Evolutionary conservation across 2,797 vertebrate genomes (phyloP), one percentile per base, ranked within the genome.

Genomic region (Hirundo rustica): DNA sequence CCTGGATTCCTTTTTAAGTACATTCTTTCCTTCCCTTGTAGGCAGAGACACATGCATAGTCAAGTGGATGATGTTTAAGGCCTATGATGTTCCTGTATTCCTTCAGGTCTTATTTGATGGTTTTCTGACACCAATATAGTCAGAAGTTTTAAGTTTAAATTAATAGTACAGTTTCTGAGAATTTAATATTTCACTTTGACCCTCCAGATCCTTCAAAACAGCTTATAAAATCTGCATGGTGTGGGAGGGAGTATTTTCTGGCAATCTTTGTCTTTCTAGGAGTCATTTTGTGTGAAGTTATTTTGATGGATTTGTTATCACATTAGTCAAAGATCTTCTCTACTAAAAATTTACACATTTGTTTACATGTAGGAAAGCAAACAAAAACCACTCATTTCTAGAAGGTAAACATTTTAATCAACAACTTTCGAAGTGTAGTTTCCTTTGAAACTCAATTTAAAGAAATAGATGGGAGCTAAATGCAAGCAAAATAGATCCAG

Each of bases 361-460:
- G 17, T 92, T 94, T 93, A 93, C 42, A 25, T 40, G 47, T 61
- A 66, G 42, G 36, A 76, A 89, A 91, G 21, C 16, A 78, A 94
- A 93, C 5, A 84, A 72, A 86, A 67, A 66, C 38, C 26, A 70
- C n/a, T 84, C 11, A 57, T 87, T 92, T 95, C 58, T 75, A 47
- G 38, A 84, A 81, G 30, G 83, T 22, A 81, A 85, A 85, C 30
- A 78, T 83, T 83, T 80, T 95, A 48, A 54, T 62, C 48, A 84
- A 7, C 47, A 79, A 23, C 9, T 86, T 94, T 14, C 13, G 15
- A 22, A 88, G 44, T 38, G 23, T 6, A 64, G 8, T 75, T 92
- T 86, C 47, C 34, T 84, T 86, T 92, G 79, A 93, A 92, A 91
- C 12, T 87, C n/a, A 66, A 21, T 89, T 92, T 89, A 67, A 91